Evolutionary conservation across 2,113 vertebrate genomes (phyloP), one percentile per base, ranked within the genome.

Genomic region (Mobula hypostoma): DNA sequence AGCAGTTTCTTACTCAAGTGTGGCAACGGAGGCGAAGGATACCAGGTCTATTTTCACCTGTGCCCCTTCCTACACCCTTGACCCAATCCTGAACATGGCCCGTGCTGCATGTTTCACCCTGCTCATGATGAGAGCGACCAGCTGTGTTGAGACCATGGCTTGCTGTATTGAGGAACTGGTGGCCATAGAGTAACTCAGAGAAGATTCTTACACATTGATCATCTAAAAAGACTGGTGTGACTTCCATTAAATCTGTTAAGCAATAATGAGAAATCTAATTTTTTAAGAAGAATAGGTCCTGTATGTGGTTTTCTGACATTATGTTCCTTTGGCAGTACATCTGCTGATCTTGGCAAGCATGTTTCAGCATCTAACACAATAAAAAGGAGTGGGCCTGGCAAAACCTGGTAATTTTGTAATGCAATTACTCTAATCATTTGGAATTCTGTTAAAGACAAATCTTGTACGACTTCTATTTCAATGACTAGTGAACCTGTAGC

Each of bases 191-290:
- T 27, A 36, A 27, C 68, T 21, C 17, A 74, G 40, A 48, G 36
- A 74, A 74, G 66, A 56, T 40, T 93, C 91, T 93, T 15, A 29
- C 21, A 61, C 91, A 48, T 74, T 56, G 19, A 74, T 74, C 91
- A 56, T 56, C 68, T 32, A 63, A 66, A 90, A 90, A 66, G 85
- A 63, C 61, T 48, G 70, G 40, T 14, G 91, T 56, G 9, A 70
- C 61, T 93, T 93, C 68, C 74, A 3, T 27, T 74, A 74, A 74
- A 66, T n/a, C 17, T 92, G n/a, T 92, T 40, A 72, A 93, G 68
- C 68, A 72, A 70, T 93, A 72, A 93, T 56, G 91, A 74, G 70
- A 74, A 74, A 93, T 93, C 32, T 93, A 93, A 68, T 29, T 93
- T 92, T 40, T 63, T 82, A 19, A 61, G 8, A 87, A 15, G 29